Evolutionary conservation across 2,797 vertebrate genomes (phyloP), one percentile per base, ranked within the genome.

Genomic region (Lutjanus campechanus): DNA sequence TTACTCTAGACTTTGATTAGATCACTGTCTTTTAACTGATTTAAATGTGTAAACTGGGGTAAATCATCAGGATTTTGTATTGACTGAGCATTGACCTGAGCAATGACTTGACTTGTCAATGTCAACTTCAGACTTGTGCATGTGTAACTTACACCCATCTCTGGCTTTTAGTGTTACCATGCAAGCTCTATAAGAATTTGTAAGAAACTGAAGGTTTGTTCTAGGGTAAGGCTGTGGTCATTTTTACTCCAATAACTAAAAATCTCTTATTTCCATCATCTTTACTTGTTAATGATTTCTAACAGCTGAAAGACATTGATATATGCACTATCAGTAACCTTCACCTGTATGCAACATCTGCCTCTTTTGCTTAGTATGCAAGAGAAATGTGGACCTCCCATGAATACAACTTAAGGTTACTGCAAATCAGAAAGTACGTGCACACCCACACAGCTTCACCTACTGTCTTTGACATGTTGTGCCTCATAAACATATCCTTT

Each of bases 391-490:
- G n/a, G 4, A 10, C 51, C 65, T 41, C 16, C 44, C 7, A 20
- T 1, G 3, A 61, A 76, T 11, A n/a, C 43, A 16, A 44, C 53
- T n/a, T 47, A 43, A 68, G 17, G 20, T 77, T 56, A 20, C 44
- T 22, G 66, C 7, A 43, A 72, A 71, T 66, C 16, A 47, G 53
- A 64, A 78, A 56, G 60, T 66, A 49, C 16, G 1, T 29, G 9
- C 25, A 58, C 58, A 29, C 71, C 50, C 76, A 58, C 58, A 58
- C 22, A 44, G 25, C 36, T 71, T 4, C 46, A 54, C n/a, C 51
- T 63, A 59, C 44, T 77, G 22, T 71, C 79, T 76, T 60, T 68
- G 15, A 68, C 63, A 65, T 2, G 7, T 76, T 46, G 36, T n/a
- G 10, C 41, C 41, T 40, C 8, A 49, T 19, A 71, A 76, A 79